phyloP scores from a whole-genome alignment of 2,797 vertebrate genomes.

The Cheirogaleus major region DNA sequence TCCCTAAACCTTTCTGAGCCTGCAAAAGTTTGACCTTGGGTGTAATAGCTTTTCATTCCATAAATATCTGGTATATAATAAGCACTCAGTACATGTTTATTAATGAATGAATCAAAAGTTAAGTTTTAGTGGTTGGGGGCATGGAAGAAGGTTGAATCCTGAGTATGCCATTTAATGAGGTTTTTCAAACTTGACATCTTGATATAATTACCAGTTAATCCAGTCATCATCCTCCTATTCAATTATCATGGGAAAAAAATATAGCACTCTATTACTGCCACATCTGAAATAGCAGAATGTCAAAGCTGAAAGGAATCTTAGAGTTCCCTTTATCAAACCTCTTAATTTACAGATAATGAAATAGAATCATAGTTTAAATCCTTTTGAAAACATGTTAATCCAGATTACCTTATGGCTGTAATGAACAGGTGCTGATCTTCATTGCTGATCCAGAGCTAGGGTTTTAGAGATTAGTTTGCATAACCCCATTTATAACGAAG shows the following conservation, averaged over 20 bases:
- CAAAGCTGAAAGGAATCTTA: conserved; percentile 8
- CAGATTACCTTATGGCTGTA: not conserved
- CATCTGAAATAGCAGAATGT: conserved; percentile 16
- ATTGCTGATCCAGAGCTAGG: not conserved
- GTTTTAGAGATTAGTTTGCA: conserved; percentile 7
- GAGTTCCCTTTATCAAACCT: not conserved
- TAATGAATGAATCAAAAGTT: not conserved
- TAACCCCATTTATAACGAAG: not conserved
- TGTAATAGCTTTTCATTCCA: not conserved
- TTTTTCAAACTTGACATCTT: not conserved
- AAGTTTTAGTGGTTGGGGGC: not conserved
- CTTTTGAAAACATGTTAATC: not conserved
- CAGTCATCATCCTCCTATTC: not conserved
- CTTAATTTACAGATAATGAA: conserved; percentile 3
- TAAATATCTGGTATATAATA: not conserved
- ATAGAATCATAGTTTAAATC: not conserved
- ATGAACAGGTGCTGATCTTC: not conserved
- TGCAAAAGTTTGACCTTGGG: not conserved
- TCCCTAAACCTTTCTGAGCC: not conserved
- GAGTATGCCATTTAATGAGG: not conserved
- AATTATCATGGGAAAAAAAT: not conserved
- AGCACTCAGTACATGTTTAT: not conserved
- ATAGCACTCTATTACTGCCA: not conserved
- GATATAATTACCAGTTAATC: not conserved
- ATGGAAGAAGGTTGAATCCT: not conserved